phyloP scores from a whole-genome alignment of 2,888 invertebrate genomes.

The Hypselothyrea guttata region DNA sequence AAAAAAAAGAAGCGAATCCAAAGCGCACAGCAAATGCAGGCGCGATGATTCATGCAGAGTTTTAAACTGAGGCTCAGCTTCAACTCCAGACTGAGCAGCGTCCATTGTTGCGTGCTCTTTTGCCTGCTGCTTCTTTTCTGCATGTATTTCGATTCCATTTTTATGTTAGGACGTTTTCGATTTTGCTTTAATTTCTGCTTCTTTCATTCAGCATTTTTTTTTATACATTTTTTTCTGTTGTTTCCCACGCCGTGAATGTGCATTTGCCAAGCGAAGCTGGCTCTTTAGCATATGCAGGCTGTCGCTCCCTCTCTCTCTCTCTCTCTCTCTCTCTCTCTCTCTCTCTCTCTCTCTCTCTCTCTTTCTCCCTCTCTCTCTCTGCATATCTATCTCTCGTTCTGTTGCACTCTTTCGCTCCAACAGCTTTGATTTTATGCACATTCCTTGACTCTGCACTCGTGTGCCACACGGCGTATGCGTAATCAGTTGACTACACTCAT shows the following conservation, averaged over 20 bases:
- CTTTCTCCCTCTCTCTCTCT: too few species aligned
- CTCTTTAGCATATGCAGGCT: too few species aligned
- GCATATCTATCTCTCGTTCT: too few species aligned
- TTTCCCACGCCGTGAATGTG: constrained; percentile 70
- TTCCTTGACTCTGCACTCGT: constrained; percentile 37
- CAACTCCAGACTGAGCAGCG: constrained; percentile 66
- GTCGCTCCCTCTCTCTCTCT: too few species aligned
- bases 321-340: too few species aligned
- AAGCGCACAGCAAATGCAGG: constrained; percentile 34
- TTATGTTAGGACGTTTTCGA: constrained; percentile 2
- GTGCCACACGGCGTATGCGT: constrained; percentile 67
- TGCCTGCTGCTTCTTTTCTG: constrained; percentile 5
- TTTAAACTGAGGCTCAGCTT: constrained; percentile 19
- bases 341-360: too few species aligned
- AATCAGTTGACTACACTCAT: constrained; percentile 64
- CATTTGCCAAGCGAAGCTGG: too few species aligned
- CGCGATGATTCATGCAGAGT: constrained; percentile 65
- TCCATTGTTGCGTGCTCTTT: constrained; percentile 38
- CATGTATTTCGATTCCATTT: too few species aligned
- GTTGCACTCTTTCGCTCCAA: constrained; percentile 3
- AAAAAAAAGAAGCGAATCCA: too few species aligned
- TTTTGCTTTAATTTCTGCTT: constrained; percentile 45
- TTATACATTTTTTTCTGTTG: constrained; percentile 50
- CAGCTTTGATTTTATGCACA: constrained; percentile 55
- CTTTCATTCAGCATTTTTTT: constrained; percentile 54